A percentile compares a stretch with the other conserved stretches of the same genome.
phyloP scores from a whole-genome alignment of 1,140 invertebrate genomes.

The Acarapis woodi region DNA sequence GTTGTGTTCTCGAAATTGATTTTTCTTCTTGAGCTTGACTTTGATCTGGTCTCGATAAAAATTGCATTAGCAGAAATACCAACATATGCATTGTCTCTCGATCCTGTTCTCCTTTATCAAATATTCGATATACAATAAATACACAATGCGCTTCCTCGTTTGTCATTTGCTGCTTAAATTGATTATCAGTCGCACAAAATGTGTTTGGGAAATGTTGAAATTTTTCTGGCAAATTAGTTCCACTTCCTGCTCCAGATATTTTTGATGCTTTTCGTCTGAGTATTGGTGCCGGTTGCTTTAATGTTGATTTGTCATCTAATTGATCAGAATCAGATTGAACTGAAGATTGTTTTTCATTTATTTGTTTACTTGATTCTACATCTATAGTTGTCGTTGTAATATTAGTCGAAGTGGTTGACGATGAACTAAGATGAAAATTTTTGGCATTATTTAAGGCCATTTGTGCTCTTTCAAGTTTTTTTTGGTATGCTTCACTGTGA shows the following conservation, averaged over 20 bases:
- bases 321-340: constrained; percentile 10
- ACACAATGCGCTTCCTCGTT: constrained; percentile 26
- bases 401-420: constrained; percentile 63
- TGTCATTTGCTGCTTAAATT: constrained; percentile 20
- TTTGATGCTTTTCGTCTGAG: constrained; percentile 65
- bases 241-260: constrained; percentile 35
- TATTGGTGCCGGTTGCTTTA: constrained; percentile 56
- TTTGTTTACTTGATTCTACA: too few relatives aligned
- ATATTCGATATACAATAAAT: constrained; percentile 23
- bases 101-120: constrained; percentile 78
- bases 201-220: constrained; percentile 32
- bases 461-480: constrained; percentile 59
- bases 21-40: constrained; percentile 63
- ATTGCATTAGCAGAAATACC: constrained; percentile 72
- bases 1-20: constrained; percentile 36
- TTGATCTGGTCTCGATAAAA: constrained; percentile 20
- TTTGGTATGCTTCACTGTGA: constrained; percentile 55
- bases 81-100: constrained; percentile 78
- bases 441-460: constrained; percentile 44
- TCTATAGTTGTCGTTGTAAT: constrained; percentile 18
- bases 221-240: constrained; percentile 14
- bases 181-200: constrained; percentile 25
- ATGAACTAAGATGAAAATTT: constrained; percentile 35
- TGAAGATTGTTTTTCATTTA: background rate
- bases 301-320: constrained; percentile 68